Conservation (phyloP, 2,797 vertebrate species). For the Brotula barbata region DNA sequence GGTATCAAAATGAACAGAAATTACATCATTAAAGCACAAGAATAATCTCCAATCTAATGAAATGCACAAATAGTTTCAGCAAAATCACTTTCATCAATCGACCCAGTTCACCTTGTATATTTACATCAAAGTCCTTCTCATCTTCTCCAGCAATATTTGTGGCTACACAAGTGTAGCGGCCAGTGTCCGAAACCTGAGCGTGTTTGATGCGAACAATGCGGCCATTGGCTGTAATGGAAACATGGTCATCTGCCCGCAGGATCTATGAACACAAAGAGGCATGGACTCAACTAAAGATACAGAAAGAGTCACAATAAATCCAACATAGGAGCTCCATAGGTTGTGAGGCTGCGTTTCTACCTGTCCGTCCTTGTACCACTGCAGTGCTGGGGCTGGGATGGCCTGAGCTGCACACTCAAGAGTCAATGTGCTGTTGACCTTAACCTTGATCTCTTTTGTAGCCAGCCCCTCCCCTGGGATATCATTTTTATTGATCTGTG, state of each 20-base stretch:
- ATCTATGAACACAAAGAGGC: constrained; percentile 72
- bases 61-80: constrained; percentile 34
- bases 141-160: constrained; percentile 95
- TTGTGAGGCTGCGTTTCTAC: constrained; percentile 58
- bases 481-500: constrained; percentile 89
- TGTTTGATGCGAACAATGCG: constrained; percentile 86
- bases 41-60: constrained; percentile 6
- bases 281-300: not conserved
- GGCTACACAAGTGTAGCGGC: constrained; percentile 93
- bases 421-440: constrained; percentile 89
- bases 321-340: not conserved
- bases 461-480: constrained; percentile 81
- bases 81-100: constrained; percentile 55
- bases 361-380: constrained; percentile 98
- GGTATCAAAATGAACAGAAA: not conserved
- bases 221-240: constrained; percentile 83
- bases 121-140: constrained; percentile 98
- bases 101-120: constrained; percentile 95
- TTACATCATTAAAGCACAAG: not conserved
- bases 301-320: no score
- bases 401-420: constrained; percentile 92
- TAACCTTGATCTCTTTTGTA: constrained; percentile 93
- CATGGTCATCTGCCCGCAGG: constrained; percentile 78
- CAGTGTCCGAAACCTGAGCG: constrained; percentile 91
- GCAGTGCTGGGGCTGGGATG: constrained; percentile 84